Base-by-base conservation (phyloP, 2,888 invertebrate species). In the Acrocera orbiculus region DNA sequence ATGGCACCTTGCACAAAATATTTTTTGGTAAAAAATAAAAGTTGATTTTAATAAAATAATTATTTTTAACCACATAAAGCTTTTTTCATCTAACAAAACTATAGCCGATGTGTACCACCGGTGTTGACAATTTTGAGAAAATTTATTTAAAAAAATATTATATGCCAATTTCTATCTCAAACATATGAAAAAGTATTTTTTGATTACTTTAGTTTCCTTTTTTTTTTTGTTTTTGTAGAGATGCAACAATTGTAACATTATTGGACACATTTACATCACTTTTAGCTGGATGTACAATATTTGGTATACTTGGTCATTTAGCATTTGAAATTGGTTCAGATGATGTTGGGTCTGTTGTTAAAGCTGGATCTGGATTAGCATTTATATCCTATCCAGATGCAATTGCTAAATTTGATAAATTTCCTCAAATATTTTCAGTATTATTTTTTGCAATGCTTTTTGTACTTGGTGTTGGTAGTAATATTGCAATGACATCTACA, bases 351-450 rank as follows among this genome's bases (percentile, higher is more conserved):
- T 51, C 56, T 4, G 69, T 70, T 6, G 65, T 68, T 1, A 58
- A 63, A 38, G 61, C 63, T 7, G 69, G 67, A 1, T 56, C 66
- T 7, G 66, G 67, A 2, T 46, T 70, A 13, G 69, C 69, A 2
- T 70, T 70, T 40, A 59, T 70, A 15, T 67, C 67, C 0, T 70
- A 70, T 49, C 70, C 70, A 1, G 66, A 68, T 44, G 68, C 67
- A 4, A 66, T 69, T 35, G 60, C 66, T 20, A 64, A 66, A 43
- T 67, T 70, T 40, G 56, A 62, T 15, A 53, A 50, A 9, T 50
- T 66, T 27, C 69, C 69, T 1, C 69, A 69, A 48, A 67, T 67
- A 25, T 69, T 69, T 50, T 63, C 68, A 0, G 63, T 66, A 2
- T 42, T 68, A 5, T 69, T 69, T 50, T 69, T 69, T 46, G 47